A percentile compares a stretch with the other conserved stretches of the same genome.
These are phyloP conservation scores for Macrobrachium nipponense DNA, from an alignment of 1,140 invertebrate species.

Conservation along the genomic window DNA sequence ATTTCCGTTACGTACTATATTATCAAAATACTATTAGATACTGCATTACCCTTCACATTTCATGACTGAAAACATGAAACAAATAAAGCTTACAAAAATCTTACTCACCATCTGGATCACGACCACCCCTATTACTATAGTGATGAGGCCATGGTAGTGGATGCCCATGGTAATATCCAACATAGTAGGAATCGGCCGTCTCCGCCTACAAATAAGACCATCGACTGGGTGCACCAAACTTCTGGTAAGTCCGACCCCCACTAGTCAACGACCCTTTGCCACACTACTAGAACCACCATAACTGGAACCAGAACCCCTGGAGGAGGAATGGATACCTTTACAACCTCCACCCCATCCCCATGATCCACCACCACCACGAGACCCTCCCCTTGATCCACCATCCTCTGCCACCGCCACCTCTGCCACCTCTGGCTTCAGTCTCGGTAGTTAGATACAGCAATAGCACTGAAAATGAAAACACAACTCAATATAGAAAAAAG, in stretches of 20 bases:
- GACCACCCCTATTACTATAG: background rate
- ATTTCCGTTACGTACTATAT: no score
- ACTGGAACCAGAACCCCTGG: background rate
- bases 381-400: background rate
- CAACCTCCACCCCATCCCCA: background rate
- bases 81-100: background rate
- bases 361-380: background rate
- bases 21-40: no score
- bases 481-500: background rate
- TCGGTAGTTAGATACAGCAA: slow-evolving; percentile 13
- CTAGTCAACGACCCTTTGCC: background rate
- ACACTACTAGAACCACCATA: no score
- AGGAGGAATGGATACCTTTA: background rate
- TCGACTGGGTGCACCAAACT: slow-evolving; percentile 19
- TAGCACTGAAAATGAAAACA: background rate
- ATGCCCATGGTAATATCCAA: slow-evolving; percentile 16
- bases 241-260: background rate
- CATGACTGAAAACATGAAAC: no score
- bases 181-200: slow-evolving; percentile 12
- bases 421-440: slow-evolving; percentile 17
- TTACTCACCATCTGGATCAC: background rate
- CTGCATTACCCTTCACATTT: no score
- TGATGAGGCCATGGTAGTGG: slow-evolving; percentile 4
- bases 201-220: slow-evolving; percentile 10
- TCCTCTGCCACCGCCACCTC: background rate